Conservation (phyloP, 2,888 invertebrate species). For the Perdita meconis region DNA sequence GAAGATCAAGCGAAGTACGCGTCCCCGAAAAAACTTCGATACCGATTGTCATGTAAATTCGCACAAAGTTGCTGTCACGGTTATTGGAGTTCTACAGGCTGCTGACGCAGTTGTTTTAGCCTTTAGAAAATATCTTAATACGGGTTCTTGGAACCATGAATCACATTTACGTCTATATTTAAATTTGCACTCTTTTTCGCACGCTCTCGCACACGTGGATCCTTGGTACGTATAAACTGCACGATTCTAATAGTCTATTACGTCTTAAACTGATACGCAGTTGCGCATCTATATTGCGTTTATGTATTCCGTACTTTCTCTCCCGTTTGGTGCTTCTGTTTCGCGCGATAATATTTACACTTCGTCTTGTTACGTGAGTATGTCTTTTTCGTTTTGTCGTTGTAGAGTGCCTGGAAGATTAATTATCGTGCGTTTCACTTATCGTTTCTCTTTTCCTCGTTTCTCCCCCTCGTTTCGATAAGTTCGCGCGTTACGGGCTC, state of each 20-base stretch:
- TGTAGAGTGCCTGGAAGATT: neutral
- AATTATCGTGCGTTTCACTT: conserved; percentile 13
- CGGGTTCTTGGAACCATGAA: neutral
- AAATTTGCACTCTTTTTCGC: conserved; percentile 51
- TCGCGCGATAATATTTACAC: too few species aligned
- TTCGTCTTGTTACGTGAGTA: too few species aligned
- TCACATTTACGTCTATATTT: conserved; percentile 48
- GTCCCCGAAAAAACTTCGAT: conserved; percentile 2
- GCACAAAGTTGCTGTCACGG: neutral
- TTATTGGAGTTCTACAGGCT: neutral
- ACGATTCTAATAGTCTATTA: neutral
- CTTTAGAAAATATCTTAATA: neutral
- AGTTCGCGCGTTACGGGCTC: conserved; percentile 35
- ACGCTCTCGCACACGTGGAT: conserved; percentile 59
- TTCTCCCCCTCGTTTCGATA: conserved; percentile 4
- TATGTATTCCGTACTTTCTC: neutral
- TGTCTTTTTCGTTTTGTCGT: neutral
- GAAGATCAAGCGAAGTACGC: neutral
- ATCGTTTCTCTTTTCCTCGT: neutral
- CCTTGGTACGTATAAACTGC: conserved; percentile 54
- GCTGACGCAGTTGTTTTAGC: neutral
- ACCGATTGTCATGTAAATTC: conserved; percentile 34
- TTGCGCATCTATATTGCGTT: neutral
- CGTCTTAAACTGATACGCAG: neutral
- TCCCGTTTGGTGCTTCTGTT: too few species aligned